These are phyloP conservation scores for Rhagologus leucostigma DNA, from an alignment of 2,113 vertebrate species.

Conservation along the genomic window DNA sequence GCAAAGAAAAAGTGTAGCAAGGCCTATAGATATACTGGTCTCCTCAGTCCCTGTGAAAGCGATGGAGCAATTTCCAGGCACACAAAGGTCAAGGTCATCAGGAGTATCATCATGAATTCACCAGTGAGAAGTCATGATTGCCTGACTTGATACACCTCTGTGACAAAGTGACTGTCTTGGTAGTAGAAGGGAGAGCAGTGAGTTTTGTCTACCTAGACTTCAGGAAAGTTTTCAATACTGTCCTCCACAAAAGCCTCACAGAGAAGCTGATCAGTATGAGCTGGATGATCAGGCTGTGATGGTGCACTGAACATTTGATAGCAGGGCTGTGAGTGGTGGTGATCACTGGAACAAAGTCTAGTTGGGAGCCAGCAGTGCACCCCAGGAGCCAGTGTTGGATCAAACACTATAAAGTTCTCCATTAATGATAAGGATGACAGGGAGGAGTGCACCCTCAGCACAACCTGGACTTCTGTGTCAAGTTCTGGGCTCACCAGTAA, in stretches of 20 bases:
- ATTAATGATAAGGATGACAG: neutral
- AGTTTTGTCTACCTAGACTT: neutral
- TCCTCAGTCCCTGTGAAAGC: neutral
- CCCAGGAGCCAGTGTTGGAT: too few species aligned
- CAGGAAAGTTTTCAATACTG: neutral
- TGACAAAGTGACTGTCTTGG: neutral
- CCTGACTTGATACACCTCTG: neutral
- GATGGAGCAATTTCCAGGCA: neutral
- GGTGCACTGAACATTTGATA: fast-evolving
- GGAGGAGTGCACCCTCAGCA: neutral
- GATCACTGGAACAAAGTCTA: neutral
- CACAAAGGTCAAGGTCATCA: neutral
- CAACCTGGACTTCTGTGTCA: neutral
- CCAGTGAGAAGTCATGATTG: neutral
- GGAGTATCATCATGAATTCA: neutral
- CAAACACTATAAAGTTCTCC: neutral
- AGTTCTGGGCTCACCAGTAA: neutral
- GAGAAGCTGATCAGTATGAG: neutral
- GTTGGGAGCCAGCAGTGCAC: neutral
- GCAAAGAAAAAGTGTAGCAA: neutral
- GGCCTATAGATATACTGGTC: neutral
- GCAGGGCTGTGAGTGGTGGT: neutral
- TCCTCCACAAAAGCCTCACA: neutral
- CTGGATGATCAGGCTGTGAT: neutral
- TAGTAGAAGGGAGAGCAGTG: neutral